A percentile compares a stretch with the other conserved stretches of the same genome.
These are phyloP conservation scores for Todiramphus chloris DNA, from an alignment of 2,113 vertebrate species.

Conservation along the genomic window DNA sequence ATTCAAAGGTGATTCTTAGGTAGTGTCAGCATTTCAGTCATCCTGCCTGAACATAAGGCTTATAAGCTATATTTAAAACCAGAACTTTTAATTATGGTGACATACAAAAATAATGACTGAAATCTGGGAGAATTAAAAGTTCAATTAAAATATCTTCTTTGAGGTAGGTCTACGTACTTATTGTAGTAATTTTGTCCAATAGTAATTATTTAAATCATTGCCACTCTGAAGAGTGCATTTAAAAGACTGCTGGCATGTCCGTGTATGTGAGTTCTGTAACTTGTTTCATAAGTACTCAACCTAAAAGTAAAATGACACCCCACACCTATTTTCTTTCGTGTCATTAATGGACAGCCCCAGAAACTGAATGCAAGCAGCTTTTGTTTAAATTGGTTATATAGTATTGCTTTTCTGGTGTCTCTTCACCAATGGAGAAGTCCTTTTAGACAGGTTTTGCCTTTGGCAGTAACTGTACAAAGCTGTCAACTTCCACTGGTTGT, in stretches of 20 bases:
- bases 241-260: not conserved
- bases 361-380: fast-evolving
- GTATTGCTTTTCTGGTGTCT: not conserved
- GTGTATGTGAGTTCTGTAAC: not conserved
- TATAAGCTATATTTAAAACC: not conserved
- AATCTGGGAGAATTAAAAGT: not conserved
- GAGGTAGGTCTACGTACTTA: not conserved
- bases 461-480: not conserved
- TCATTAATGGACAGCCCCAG: not conserved
- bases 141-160: not conserved
- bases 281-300: not conserved
- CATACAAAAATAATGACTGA: not conserved
- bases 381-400: not conserved
- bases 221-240: not conserved
- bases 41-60: not conserved
- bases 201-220: conserved; percentile 22
- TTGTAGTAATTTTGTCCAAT: not conserved
- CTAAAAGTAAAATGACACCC: not conserved
- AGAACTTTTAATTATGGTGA: not conserved
- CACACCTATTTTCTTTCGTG: not conserved
- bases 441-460: not conserved
- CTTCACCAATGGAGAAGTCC: not conserved
- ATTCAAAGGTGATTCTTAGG: not conserved
- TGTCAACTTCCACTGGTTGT: not conserved
- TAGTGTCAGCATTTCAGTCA: not conserved